phyloP scores from a whole-genome alignment of 2,888 invertebrate species.

The Clepsis dumicolana region DNA sequence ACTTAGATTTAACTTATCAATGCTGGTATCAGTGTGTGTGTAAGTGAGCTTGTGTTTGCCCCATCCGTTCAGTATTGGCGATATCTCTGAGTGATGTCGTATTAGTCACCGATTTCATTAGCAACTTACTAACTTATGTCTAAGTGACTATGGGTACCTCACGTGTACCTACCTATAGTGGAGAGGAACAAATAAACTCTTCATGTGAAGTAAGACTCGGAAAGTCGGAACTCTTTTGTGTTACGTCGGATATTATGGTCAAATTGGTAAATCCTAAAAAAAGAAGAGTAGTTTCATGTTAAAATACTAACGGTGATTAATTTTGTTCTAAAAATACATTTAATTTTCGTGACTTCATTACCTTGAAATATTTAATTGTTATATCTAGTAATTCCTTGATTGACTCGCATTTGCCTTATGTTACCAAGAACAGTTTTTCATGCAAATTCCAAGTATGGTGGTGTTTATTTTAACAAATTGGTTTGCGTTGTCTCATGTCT shows the following conservation, averaged over 20 bases:
- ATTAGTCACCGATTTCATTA: constrained; percentile 24
- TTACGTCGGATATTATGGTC: too few species aligned
- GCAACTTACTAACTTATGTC: not conserved
- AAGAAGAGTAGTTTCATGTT: too few species aligned
- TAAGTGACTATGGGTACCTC: not conserved
- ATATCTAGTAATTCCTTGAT: not conserved
- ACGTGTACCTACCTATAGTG: not conserved
- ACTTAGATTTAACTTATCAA: not conserved
- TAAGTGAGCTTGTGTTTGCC: not conserved
- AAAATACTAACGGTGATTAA: too few species aligned
- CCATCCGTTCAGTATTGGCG: constrained; percentile 7
- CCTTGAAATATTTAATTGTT: constrained; percentile 20
- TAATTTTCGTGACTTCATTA: not conserved
- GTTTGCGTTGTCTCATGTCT: constrained; percentile 48
- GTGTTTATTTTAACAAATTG: constrained; percentile 44
- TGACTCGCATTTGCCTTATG: constrained; percentile 14
- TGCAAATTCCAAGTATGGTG: constrained; percentile 39
- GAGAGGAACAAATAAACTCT: not conserved
- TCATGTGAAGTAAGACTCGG: not conserved
- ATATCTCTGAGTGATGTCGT: constrained; percentile 12
- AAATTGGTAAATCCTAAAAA: not conserved
- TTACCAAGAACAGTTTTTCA: constrained; percentile 36
- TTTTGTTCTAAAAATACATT: not conserved
- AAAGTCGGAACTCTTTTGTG: too few species aligned
- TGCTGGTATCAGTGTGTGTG: not conserved